phyloP scores from a whole-genome alignment of 2,888 invertebrate genomes.

The Andrena fulva region DNA sequence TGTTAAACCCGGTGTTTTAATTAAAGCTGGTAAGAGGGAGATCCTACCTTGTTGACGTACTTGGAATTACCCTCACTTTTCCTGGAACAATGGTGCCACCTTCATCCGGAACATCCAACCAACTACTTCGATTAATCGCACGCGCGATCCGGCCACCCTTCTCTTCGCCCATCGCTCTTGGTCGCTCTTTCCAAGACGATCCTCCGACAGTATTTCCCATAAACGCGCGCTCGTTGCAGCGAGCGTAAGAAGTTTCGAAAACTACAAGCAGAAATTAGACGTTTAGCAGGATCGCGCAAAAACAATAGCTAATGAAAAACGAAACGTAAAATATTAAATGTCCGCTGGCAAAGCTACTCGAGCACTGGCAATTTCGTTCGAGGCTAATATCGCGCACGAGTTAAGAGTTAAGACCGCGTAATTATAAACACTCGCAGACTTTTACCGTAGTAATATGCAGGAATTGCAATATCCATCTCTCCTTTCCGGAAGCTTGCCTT shows the following conservation, averaged over 20 bases:
- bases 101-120: conserved; percentile 36
- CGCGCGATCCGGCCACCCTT: conserved; percentile 1
- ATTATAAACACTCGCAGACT: conserved; percentile 36
- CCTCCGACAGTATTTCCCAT: not conserved
- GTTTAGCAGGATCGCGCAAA: not conserved
- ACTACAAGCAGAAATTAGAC: not conserved
- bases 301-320: not conserved
- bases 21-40: conserved; percentile 29
- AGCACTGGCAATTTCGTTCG: not conserved
- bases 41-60: conserved; percentile 46
- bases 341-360: not conserved
- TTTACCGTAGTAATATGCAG: conserved; percentile 15
- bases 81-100: conserved; percentile 45
- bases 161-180: not conserved
- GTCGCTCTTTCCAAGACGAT: not conserved
- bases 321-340: not conserved
- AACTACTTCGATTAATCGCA: conserved; percentile 10
- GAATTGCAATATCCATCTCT: not conserved
- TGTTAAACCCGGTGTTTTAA: not conserved
- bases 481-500: conserved; percentile 7
- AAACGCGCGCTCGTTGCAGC: not conserved
- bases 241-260: not conserved
- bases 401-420: conserved; percentile 16
- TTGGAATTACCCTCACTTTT: conserved; percentile 30
- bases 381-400: conserved; percentile 19